Base-by-base conservation (phyloP, 2,113 vertebrate species). In the Jacana jacana region DNA sequence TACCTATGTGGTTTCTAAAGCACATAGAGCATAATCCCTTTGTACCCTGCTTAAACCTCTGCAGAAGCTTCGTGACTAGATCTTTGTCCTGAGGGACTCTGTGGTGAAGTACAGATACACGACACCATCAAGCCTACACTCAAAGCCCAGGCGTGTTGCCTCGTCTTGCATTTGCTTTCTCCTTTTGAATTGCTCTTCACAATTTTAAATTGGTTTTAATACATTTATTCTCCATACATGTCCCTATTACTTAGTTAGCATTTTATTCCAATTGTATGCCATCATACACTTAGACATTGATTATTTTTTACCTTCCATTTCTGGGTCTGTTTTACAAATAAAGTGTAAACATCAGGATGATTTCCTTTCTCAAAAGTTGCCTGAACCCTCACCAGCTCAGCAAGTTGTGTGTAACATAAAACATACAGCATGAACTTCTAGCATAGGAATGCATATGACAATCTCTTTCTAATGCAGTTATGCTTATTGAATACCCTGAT, bases 301-400 rank as follows among this genome's bases (percentile, higher is more conserved):
- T 31, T 42, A 33, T 76, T 80, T 66, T 81, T 57, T 40, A 69
- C 40, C 44, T 91, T 93, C 66, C 18, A 31, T 79, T 92, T 92
- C 77, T 79, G 77, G 69, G 72, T 94, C 69, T 80, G 55, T 69
- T 93, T 86, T 86, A 73, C 70, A 94, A 88, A 93, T 91, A 91
- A 87, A 91, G 85, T 85, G 83, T 58, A 82, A 91, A 92, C 63
- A 49, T 93, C 83, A 93, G 66, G 49, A 85, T 66, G 46, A 85
- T 81, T 96, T 89, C 91, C 70, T 84, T 94, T 92, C 92, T 94
- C 63, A 89, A 91, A 81, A 44, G 70, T 85, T 96, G 92, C 83
- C 83, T 95, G 82, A 94, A 70, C 37, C 73, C 65, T 91, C 87
- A 91, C 66, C 70, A 95, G 78, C 58, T 91, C 87, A 97, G 83